These are phyloP conservation scores for Dromaius novaehollandiae DNA, from an alignment of 2,113 vertebrate species.

Conservation along the genomic window DNA sequence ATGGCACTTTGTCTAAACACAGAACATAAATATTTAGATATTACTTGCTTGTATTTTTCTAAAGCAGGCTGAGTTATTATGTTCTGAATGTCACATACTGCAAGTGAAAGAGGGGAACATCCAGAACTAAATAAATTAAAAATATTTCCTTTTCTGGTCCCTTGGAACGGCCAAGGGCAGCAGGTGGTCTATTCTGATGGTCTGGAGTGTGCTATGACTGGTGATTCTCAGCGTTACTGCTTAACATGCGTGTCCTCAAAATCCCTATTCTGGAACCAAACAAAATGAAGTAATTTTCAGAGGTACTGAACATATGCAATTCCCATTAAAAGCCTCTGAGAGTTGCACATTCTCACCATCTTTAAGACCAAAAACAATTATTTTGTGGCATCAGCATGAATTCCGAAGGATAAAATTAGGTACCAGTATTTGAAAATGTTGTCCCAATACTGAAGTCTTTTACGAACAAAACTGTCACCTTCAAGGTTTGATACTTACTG, in stretches of 20 bases:
- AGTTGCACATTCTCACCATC: background rate
- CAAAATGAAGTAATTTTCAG: background rate
- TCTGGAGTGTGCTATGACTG: background rate
- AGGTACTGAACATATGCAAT: background rate
- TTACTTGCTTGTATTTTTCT: background rate
- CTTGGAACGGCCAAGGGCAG: background rate
- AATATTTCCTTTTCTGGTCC: background rate
- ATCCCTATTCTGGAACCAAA: background rate
- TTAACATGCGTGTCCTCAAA: background rate
- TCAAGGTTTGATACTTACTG: background rate
- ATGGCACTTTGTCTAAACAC: background rate
- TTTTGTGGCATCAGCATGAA: background rate
- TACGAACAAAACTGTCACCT: background rate
- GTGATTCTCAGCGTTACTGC: background rate
- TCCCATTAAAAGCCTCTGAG: background rate
- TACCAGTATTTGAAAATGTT: background rate
- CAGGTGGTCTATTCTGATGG: background rate
- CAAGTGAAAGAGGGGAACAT: background rate
- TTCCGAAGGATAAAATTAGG: fast-evolving
- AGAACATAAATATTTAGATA: background rate
- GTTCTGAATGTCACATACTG: background rate
- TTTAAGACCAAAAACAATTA: background rate
- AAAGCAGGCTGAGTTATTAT: background rate
- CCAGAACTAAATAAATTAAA: background rate
- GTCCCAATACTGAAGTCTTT: background rate